phyloP scores from a whole-genome alignment of 2,113 vertebrate genomes.

The Orthochromis indermauri region DNA sequence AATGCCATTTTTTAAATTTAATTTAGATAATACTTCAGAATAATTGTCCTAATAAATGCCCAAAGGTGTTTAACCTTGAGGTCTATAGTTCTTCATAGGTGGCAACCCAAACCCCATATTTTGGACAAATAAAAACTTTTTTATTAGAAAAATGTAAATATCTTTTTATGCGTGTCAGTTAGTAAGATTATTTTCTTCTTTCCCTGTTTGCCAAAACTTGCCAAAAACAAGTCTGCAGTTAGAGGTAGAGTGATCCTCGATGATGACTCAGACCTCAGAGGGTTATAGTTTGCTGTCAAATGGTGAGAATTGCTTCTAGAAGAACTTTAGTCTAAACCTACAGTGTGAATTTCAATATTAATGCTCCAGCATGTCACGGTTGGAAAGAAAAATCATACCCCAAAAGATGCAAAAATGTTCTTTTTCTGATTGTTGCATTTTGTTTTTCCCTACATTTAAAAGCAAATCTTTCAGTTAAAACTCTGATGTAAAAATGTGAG shows the following conservation, averaged over 20 bases:
- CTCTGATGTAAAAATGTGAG: neutral
- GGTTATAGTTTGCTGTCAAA: neutral
- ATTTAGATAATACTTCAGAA: neutral
- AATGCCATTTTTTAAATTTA: neutral
- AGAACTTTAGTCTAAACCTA: neutral
- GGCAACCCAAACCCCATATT: neutral
- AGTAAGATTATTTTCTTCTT: neutral
- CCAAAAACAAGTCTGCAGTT: neutral
- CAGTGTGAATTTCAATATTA: neutral
- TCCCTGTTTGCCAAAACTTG: neutral
- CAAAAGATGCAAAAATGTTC: neutral
- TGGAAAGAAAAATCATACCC: neutral
- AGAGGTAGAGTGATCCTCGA: neutral
- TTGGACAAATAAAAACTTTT: neutral
- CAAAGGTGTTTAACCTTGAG: neutral
- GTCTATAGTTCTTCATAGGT: neutral
- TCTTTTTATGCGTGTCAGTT: neutral
- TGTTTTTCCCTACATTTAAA: neutral
- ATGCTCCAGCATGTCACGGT: neutral
- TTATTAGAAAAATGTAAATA: neutral
- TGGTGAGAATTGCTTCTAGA: neutral
- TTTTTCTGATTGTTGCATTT: neutral
- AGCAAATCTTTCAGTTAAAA: neutral
- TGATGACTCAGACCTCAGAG: neutral
- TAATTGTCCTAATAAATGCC: neutral